A percentile compares a stretch with the other conserved stretches of the same genome.
Conservation (phyloP, 1,140 invertebrate genomes). For the Drosophila fuyamai region DNA sequence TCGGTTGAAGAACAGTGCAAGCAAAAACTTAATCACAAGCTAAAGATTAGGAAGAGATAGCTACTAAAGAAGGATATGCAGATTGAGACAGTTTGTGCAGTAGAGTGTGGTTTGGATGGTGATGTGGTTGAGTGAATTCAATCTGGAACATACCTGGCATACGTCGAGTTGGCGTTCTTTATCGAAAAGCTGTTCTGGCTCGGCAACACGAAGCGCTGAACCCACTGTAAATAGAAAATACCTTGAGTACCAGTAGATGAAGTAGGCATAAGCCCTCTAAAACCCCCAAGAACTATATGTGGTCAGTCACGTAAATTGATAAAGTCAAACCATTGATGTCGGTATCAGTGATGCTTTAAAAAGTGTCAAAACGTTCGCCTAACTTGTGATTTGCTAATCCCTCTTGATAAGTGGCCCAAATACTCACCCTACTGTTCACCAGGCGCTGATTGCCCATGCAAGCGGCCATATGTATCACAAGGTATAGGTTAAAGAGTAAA, state of each 20-base stretch:
- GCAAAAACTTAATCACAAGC: constrained; percentile 43
- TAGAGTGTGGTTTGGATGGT: constrained; percentile 17
- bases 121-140: constrained; percentile 17
- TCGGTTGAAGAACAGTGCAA: constrained; percentile 20
- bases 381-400: constrained; percentile 59
- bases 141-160: constrained; percentile 79
- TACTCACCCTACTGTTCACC: constrained; percentile 81
- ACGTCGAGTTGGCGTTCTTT: constrained; percentile 81
- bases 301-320: constrained; percentile 68
- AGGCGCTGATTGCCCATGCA: constrained; percentile 87
- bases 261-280: constrained; percentile 28
- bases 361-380: constrained; percentile 25
- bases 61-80: constrained; percentile 11
- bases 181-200: constrained; percentile 81
- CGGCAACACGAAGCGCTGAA: constrained; percentile 82
- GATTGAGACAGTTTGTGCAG: constrained; percentile 44
- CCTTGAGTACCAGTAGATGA: constrained; percentile 45
- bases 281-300: constrained; percentile 30
- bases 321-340: constrained; percentile 36
- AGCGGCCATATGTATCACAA: constrained; percentile 89
- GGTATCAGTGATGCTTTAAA: constrained; percentile 24
- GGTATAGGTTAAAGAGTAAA: constrained; percentile 89
- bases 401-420: constrained; percentile 23
- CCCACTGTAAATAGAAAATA: constrained; percentile 71
- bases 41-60: constrained; percentile 24